Conservation (phyloP, 2,797 vertebrate genomes). For the Artibeus lituratus region DNA sequence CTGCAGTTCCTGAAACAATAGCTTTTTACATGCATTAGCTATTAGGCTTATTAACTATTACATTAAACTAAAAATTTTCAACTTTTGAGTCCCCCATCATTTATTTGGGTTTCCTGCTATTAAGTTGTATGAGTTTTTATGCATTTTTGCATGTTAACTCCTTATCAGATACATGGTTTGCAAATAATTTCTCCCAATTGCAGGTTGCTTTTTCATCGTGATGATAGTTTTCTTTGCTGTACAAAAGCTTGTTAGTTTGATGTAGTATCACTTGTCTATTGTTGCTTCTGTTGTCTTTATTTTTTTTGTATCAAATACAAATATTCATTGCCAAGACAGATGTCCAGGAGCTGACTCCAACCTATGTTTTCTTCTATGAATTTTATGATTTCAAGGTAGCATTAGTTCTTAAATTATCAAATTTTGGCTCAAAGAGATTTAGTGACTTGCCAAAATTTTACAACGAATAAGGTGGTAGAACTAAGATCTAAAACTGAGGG, state of each 20-base stretch:
- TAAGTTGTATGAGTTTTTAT: not conserved
- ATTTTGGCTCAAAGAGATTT: not conserved
- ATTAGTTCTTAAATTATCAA: not conserved
- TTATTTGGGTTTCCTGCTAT: not conserved
- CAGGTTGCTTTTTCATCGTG: not conserved
- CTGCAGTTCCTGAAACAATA: too few relatives aligned
- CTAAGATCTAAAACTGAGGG: not conserved
- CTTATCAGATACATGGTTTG: not conserved
- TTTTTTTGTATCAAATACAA: not conserved
- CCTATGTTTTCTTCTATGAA: not conserved
- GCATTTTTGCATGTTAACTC: not conserved
- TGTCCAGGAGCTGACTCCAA: not conserved
- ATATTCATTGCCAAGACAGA: not conserved
- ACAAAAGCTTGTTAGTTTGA: not conserved
- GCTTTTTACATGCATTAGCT: too few relatives aligned
- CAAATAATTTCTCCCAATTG: not conserved
- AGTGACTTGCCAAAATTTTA: not conserved
- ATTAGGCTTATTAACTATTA: too few relatives aligned
- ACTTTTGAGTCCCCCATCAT: not conserved
- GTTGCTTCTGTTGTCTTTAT: not conserved
- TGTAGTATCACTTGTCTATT: not conserved
- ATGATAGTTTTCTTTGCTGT: not conserved
- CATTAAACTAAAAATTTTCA: too few relatives aligned
- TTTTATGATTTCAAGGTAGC: not conserved
- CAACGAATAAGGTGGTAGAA: not conserved